Evolutionary conservation across 2,888 invertebrate species (phyloP).

Genomic region (Leptopterna dolabrata): DNA sequence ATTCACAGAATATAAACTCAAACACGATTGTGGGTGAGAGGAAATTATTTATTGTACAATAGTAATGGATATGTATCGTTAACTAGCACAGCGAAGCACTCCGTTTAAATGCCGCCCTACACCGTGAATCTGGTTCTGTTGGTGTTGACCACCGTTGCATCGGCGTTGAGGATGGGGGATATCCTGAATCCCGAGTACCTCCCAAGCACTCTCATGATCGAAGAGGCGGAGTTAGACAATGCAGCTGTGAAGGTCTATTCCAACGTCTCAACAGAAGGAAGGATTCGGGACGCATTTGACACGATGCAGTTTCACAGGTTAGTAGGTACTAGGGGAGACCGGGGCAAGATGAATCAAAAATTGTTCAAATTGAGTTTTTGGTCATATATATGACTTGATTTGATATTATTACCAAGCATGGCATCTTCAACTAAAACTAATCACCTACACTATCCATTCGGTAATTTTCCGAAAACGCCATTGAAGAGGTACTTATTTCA

Average conservation of each 20-base stretch:
- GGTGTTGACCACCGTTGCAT: background rate
- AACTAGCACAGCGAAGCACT: background rate
- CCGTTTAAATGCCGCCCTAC: background rate
- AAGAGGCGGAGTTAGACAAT: slow-evolving; percentile 55
- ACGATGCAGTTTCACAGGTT: slow-evolving; percentile 61
- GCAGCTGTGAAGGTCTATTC: background rate
- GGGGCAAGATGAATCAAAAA: too few species aligned
- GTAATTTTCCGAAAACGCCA: too few species aligned
- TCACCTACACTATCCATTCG: too few species aligned
- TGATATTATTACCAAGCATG: too few species aligned
- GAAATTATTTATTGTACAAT: too few species aligned
- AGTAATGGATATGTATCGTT: too few species aligned
- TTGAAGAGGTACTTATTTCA: too few species aligned
- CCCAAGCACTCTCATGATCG: slow-evolving; percentile 57
- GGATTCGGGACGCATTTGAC: slow-evolving; percentile 57
- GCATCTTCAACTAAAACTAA: too few species aligned
- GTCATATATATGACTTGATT: too few species aligned
- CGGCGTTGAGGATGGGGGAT: slow-evolving; percentile 35
- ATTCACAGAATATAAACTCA: too few species aligned
- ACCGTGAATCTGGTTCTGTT: background rate
- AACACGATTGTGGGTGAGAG: too few species aligned
- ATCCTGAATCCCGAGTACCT: slow-evolving; percentile 58
- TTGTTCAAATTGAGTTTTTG: too few species aligned
- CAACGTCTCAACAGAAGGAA: slow-evolving; percentile 52
- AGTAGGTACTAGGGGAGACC: background rate